Base-by-base conservation (phyloP, 2,888 invertebrate species). In the Argyra leucocephala region DNA sequence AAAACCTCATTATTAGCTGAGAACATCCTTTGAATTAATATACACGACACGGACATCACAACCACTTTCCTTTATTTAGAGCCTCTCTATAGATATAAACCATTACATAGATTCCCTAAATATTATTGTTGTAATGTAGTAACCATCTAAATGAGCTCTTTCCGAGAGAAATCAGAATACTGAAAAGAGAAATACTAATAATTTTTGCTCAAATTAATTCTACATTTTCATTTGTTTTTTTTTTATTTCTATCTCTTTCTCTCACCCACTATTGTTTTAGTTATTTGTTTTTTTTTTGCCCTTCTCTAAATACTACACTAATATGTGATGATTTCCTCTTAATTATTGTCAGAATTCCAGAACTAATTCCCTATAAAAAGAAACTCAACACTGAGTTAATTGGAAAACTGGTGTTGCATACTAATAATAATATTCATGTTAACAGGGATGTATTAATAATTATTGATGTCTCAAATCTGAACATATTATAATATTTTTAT, bases 351-450 rank as follows among this genome's bases (percentile, higher is more conserved):
- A n/a, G n/a, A 48, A 48, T 48, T 12, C 48, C 48, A 48, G n/a
- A n/a, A 48, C 15, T 48, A 48, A 48, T 48, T 48, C 48, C 48
- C 48, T 5, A 48, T 48, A 48, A 48, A 48, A 48, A n/a, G 18
- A 48, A 48, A 48, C n/a, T 48, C 48, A 48, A 48, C 48, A 48
- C 15, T 48, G 18, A 48, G 48, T 48, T 48, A 48, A 48, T 48
- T 48, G 48, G 48, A 48, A 48, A 48, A 48, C 48, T 48, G 48
- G 18, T 48, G 15, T 48, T 48, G 48, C 15, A 48, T 48, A 48
- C 48, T 48, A 48, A 48, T 48, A 48, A 48, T 15, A 48, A 31
- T 31, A 31, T 31, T 31, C 31, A 31, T 31, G 31, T 31, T 7
- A 31, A 31, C 12, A 10, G n/a, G 31, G 7, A 2, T 31, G 12